These are phyloP conservation scores for Hanleya hanleyi DNA, from an alignment of 2,888 invertebrate species.

Conservation along the genomic window DNA sequence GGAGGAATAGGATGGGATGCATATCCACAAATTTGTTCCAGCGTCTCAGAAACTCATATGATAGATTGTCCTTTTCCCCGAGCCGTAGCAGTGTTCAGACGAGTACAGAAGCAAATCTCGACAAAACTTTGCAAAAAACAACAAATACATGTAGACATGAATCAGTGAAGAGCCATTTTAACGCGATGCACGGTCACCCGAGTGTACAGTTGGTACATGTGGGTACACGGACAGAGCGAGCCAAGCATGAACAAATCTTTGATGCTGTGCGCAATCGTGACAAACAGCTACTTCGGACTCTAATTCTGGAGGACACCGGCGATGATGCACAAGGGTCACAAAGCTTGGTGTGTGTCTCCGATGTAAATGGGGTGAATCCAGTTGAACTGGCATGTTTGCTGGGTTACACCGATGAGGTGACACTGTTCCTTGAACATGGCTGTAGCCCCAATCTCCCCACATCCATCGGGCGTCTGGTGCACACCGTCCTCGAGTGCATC, in stretches of 20 bases:
- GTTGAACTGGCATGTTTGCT: conserved; percentile 46
- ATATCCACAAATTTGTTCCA: background rate
- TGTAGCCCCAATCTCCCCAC: conserved; percentile 55
- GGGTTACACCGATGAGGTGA: conserved; percentile 44
- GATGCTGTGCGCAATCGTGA: background rate
- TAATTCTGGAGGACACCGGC: background rate
- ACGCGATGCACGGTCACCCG: background rate
- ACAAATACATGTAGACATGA: too few species aligned
- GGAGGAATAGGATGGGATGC: background rate
- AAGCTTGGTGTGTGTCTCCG: background rate
- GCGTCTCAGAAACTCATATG: too few species aligned
- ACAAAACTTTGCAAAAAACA: too few species aligned
- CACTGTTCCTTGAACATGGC: conserved; percentile 46
- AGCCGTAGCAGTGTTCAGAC: too few species aligned
- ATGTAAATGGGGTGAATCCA: conserved; percentile 17
- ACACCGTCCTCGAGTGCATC: conserved; percentile 42
- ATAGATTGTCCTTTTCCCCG: too few species aligned
- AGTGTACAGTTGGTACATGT: background rate
- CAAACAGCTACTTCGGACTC: background rate
- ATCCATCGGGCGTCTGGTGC: conserved; percentile 45
- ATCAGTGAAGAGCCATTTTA: background rate
- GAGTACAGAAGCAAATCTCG: too few species aligned
- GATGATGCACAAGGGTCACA: background rate
- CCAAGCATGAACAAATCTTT: background rate
- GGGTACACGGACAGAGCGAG: background rate